Conservation (phyloP, 2,797 vertebrate species). For the Varecia variegata region DNA sequence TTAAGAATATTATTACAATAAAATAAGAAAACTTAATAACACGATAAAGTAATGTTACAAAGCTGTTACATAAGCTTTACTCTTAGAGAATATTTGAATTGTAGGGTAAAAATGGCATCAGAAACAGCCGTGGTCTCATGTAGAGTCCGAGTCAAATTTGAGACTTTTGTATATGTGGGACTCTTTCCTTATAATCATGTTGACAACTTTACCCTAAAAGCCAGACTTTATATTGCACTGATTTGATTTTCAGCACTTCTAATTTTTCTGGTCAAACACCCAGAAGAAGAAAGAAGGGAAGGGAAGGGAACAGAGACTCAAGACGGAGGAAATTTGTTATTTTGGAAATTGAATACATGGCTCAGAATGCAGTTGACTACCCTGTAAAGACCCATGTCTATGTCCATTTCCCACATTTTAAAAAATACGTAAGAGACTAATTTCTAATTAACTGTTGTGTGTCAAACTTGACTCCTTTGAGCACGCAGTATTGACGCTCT, state of each 20-base stretch:
- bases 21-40: conserved; percentile 62
- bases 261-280: conserved; percentile 60
- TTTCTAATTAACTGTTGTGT: background rate
- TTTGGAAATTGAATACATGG: background rate
- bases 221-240: conserved; percentile 12
- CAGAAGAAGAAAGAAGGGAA: conserved; percentile 12
- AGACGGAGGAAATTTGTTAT: background rate
- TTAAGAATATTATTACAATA: conserved; percentile 62
- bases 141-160: conserved; percentile 47
- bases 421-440: background rate
- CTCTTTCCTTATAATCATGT: conserved; percentile 56
- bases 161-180: background rate
- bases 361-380: background rate
- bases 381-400: background rate
- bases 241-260: conserved; percentile 60
- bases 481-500: background rate
- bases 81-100: conserved; percentile 52
- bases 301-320: background rate
- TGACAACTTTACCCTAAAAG: conserved; percentile 63
- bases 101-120: conserved; percentile 53
- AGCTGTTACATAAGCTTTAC: background rate
- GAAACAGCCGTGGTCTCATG: conserved; percentile 14
- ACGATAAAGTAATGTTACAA: background rate
- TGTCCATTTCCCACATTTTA: background rate
- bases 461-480: background rate